Evolutionary conservation across 2,888 invertebrate genomes (phyloP), one percentile per base, ranked within the genome.

Genomic region (Phytoseiulus persimilis): DNA sequence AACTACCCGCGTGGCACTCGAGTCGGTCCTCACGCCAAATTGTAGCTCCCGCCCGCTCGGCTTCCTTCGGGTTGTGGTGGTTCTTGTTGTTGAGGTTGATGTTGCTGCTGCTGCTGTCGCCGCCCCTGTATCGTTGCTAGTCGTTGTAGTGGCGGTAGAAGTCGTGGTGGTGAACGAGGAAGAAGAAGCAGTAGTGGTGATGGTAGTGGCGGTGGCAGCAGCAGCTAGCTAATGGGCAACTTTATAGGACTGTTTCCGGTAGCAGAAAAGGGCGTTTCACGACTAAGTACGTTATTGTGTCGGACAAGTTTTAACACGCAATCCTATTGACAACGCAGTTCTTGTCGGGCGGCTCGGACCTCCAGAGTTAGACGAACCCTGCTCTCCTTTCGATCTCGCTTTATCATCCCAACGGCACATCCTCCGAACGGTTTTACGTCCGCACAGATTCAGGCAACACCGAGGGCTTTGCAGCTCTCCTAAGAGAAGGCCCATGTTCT

Each of bases 271-370:
- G 87, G 87, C 87, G 87, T 87, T 87, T 87, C 87, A 87, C 33
- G 32, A 45, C 87, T 87, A 87, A 87, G 87, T 87, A 87, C 33
- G 87, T 45, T 87, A 87, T 87, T 87, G 87, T 87, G 87, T 87
- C 87, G 87, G 87, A 45, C 87, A 87, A 32, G 87, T 87, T 87
- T 87, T 39, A 84, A 84, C 87, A 87, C 45, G 87, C 87, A 87
- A 32, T 65, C 65, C 65, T 65, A 65, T 65, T 65, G 65, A 65
- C 65, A 65, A 65, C 65, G 65, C 65, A 65, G 65, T 65, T 65
- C 65, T 65, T 65, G 65, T 65, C 65, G 65, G 18, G 65, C 65
- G 65, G 65, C 28, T 65, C 65, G 65, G 65, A 65, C 65, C 65
- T 65, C 65, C 18, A 3, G 28, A 18, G 28, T 23, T 65, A 18